A percentile compares a stretch with the other conserved stretches of the same genome.
phyloP scores from a whole-genome alignment of 1,140 invertebrate species.

The Zeugodacus cucurbitae region DNA sequence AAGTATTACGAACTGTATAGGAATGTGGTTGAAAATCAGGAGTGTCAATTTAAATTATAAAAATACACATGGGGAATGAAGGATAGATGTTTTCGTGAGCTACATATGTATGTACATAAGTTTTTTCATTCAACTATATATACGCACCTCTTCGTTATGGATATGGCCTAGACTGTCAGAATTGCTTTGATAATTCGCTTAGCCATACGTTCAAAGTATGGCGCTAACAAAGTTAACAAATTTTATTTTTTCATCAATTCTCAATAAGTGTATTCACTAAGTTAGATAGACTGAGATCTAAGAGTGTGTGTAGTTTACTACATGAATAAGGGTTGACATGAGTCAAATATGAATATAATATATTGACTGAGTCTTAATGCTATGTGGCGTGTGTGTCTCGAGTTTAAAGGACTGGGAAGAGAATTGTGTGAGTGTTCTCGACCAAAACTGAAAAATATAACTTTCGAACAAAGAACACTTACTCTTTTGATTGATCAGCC shows the following conservation, averaged over 20 bases:
- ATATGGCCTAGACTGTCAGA: slow-evolving; percentile 28
- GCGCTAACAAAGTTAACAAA: slow-evolving; percentile 42
- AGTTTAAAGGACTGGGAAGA: background rate
- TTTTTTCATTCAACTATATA: background rate
- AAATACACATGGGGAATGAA: background rate
- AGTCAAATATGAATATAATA: background rate
- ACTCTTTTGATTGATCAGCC: slow-evolving; percentile 95
- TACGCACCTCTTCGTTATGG: slow-evolving; percentile 10
- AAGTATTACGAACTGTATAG: background rate
- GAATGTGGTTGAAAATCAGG: background rate
- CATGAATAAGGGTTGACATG: background rate
- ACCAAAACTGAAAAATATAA: background rate
- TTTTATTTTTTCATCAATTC: slow-evolving; percentile 20
- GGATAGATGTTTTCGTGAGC: background rate
- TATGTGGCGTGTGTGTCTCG: background rate
- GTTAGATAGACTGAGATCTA: background rate
- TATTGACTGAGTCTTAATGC: slow-evolving; percentile 5
- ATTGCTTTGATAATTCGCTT: slow-evolving; percentile 41
- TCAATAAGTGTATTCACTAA: slow-evolving; percentile 31
- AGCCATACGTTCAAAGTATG: slow-evolving; percentile 38
- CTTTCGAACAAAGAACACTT: slow-evolving; percentile 70
- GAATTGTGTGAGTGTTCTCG: background rate
- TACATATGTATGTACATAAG: background rate
- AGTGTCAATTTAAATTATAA: background rate
- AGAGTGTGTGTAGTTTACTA: background rate